Base-by-base conservation (phyloP, 2,888 invertebrate genomes). In the Euspilapteryx auroguttella region DNA sequence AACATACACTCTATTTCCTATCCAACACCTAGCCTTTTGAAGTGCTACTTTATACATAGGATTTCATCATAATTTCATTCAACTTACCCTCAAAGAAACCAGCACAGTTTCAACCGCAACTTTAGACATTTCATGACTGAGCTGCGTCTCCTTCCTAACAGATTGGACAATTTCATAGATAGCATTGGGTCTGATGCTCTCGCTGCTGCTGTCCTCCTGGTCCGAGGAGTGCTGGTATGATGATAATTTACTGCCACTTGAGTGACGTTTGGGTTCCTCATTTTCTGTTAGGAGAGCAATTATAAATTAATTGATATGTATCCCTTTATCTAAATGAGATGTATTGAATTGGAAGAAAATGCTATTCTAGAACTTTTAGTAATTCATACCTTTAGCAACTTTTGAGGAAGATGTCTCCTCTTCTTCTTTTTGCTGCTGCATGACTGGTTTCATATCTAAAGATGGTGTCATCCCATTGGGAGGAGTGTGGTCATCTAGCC, bases 41-140 rank as follows among this genome's bases (percentile, higher is more conserved):
- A n/a, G n/a, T n/a, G n/a, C n/a, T n/a, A n/a, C n/a, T n/a, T n/a
- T n/a, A n/a, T n/a, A n/a, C n/a, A n/a, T n/a, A n/a, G n/a, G n/a
- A n/a, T n/a, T n/a, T n/a, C n/a, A n/a, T n/a, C n/a, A n/a, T n/a
- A n/a, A n/a, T n/a, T n/a, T n/a, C n/a, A n/a, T n/a, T n/a, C n/a
- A n/a, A 45, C 53, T 42, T 45, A 76, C 77, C 42, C 68, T 57
- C 25, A 77, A 53, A 11, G 73, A 69, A 31, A 53, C 75, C 1
- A 88, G 78, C 1, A 93, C 89, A 22, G 91, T 89, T 34, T 86
- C 86, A 20, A 92, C 82, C 9, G 92, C 92, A 30, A 90, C 82
- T 53, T 89, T 86, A 0, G 91, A 90, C 79, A 89, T 82, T 42
- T 91, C 89, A 59, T 92, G 89, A 42, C 90, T 90, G 21, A 93